A percentile compares a stretch with the other conserved stretches of the same genome.
Evolutionary conservation across 2,797 vertebrate genomes (phyloP).

Genomic region (Sciaenops ocellatus): DNA sequence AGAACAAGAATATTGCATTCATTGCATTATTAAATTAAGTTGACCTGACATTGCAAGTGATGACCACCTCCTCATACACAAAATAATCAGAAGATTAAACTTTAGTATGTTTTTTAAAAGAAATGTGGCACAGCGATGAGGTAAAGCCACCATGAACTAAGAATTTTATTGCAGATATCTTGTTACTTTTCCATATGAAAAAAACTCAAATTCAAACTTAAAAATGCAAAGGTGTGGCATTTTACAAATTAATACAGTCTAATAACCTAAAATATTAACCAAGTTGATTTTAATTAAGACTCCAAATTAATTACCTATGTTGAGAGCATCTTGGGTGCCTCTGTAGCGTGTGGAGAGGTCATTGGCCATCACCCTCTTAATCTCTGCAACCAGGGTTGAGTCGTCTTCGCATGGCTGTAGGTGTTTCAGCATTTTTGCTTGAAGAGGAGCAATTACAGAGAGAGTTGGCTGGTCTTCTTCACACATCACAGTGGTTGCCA

Average conservation of each 20-base stretch:
- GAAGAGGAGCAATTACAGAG: conserved; percentile 11
- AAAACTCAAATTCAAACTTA: too few relatives aligned
- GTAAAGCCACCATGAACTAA: conserved; percentile 7
- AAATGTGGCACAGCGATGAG: neutral
- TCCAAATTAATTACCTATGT: neutral
- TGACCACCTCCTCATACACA: neutral
- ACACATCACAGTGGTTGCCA: conserved; percentile 15
- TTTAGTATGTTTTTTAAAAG: neutral
- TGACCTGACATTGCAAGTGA: conserved; percentile 1
- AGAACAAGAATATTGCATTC: neutral
- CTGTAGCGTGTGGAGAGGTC: conserved; percentile 1
- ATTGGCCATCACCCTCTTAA: conserved; percentile 10
- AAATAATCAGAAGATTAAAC: neutral
- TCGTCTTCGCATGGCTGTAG: neutral
- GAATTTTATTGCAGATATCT: neutral
- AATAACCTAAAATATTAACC: too few relatives aligned
- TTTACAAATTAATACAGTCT: too few relatives aligned
- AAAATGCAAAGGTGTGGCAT: too few relatives aligned
- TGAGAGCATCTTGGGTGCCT: conserved; percentile 11
- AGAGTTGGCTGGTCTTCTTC: conserved; percentile 15
- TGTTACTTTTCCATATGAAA: too few relatives aligned
- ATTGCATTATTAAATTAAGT: neutral
- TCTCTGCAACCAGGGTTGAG: conserved; percentile 1
- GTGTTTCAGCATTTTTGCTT: conserved; percentile 7
- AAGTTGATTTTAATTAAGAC: too few relatives aligned